Conservation (phyloP, 1,140 invertebrate species). For the Drosophila ananassae region DNA sequence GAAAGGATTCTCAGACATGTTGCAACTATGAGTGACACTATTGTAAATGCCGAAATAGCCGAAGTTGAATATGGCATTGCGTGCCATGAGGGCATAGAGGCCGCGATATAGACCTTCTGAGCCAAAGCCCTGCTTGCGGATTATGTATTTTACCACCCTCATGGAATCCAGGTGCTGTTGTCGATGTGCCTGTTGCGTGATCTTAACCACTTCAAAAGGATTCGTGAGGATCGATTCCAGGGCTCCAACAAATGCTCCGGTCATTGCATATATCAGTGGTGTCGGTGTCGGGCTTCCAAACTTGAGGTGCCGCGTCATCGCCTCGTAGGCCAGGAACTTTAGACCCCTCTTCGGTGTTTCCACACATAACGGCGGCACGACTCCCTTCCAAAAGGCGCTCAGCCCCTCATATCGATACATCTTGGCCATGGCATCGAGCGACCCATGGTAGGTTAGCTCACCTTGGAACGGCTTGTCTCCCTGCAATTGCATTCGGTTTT, state of each 20-base stretch:
- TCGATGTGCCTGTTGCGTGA: slow-evolving; percentile 90
- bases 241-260: slow-evolving; percentile 92
- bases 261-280: slow-evolving; percentile 91
- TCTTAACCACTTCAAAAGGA: slow-evolving; percentile 97
- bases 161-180: slow-evolving; percentile 88
- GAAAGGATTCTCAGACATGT: slow-evolving; percentile 87
- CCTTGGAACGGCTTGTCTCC: background rate
- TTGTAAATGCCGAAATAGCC: slow-evolving; percentile 97
- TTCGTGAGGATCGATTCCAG: slow-evolving; percentile 95
- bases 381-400: slow-evolving; percentile 94
- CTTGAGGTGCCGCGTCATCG: slow-evolving; percentile 92
- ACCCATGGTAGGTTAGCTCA: slow-evolving; percentile 88
- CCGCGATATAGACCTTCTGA: slow-evolving; percentile 92
- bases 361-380: slow-evolving; percentile 93
- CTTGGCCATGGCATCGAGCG: slow-evolving; percentile 93
- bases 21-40: slow-evolving; percentile 90
- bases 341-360: slow-evolving; percentile 96
- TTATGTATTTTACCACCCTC: slow-evolving; percentile 90
- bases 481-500: slow-evolving; percentile 52
- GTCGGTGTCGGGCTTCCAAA: slow-evolving; percentile 89
- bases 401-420: slow-evolving; percentile 93
- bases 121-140: slow-evolving; percentile 90
- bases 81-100: slow-evolving; percentile 91
- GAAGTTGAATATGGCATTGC: slow-evolving; percentile 95
- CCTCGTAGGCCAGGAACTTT: slow-evolving; percentile 96